Base-by-base conservation (phyloP, 2,797 vertebrate species). In the Galaxias olidus region DNA sequence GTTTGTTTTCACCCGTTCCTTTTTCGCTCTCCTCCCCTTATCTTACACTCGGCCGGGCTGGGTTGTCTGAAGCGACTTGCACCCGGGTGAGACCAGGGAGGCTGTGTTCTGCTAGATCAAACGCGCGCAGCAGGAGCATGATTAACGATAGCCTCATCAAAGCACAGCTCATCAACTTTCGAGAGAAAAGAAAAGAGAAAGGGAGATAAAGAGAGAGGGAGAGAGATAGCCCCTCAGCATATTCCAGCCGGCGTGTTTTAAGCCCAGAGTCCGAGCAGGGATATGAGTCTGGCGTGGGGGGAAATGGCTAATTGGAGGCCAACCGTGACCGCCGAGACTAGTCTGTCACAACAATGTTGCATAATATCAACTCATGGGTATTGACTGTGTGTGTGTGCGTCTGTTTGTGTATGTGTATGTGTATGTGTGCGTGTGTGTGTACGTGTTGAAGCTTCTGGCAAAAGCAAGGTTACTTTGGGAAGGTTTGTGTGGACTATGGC, bases 111-210 rank as follows among this genome's bases (percentile, higher is more conserved):
- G 18, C 11, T 51, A 72, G 70, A 69, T 69, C 57, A 69, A 50
- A 51, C 19, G 43, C 54, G 30, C 41, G 49, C 18, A n/a, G 59
- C 60, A 20, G 15, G 45, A 17, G 66, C 20, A 52, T 68, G 68
- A 74, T 78, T 75, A 74, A 70, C 66, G 73, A 66, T 9, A 40
- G 53, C 17, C 18, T 15, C 55, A 69, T 79, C 42, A 77, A 71
- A 75, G 52, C 44, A 64, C 15, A 47, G 59, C 66, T 79, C 67
- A 61, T 71, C 53, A 49, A 62, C 19, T 69, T 40, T 70, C 42
- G 14, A 61, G 46, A 17, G 40, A 59, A 52, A 59, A 15, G 20
- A 41, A 42, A 30, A 48, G 51, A 53, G 45, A 19, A 44, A 18
- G 45, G 12, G 59, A 15, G 4, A n/a, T 12, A 15, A 43, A 10